Conservation (phyloP, 2,797 vertebrate genomes). For the Neosilurus hyrtlii region DNA sequence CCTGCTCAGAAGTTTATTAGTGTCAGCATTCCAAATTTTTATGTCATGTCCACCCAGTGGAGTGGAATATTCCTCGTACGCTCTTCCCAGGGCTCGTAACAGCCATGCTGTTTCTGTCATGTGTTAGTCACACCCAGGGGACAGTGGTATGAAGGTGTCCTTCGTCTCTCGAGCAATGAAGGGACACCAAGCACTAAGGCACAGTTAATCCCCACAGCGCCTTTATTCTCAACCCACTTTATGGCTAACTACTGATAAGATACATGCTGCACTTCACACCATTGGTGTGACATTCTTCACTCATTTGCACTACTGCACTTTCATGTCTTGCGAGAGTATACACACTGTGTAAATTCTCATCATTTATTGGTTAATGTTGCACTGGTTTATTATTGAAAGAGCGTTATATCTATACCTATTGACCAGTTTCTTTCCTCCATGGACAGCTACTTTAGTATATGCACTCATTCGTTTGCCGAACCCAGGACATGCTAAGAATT, state of each 20-base stretch:
- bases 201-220: constrained; percentile 59
- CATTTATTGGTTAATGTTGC: background rate
- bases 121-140: constrained; percentile 47
- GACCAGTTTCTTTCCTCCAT: background rate
- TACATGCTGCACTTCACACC: constrained; percentile 37
- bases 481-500: no score
- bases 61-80: constrained; percentile 7
- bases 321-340: background rate
- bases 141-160: constrained; percentile 7
- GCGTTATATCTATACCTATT: background rate
- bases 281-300: constrained; percentile 36
- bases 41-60: background rate
- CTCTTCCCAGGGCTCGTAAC: background rate
- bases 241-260: constrained; percentile 51
- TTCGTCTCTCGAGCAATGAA: constrained; percentile 14
- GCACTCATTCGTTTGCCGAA: no score
- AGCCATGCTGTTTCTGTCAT: constrained; percentile 26
- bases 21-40: background rate
- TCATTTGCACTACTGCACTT: background rate
- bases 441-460: no score
- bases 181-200: constrained; percentile 23
- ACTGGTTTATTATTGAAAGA: background rate
- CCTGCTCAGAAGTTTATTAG: background rate
- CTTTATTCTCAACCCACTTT: constrained; percentile 38
- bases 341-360: background rate